Base-by-base conservation (phyloP, 2,888 invertebrate genomes). In the Zygogramma bicolorata region DNA sequence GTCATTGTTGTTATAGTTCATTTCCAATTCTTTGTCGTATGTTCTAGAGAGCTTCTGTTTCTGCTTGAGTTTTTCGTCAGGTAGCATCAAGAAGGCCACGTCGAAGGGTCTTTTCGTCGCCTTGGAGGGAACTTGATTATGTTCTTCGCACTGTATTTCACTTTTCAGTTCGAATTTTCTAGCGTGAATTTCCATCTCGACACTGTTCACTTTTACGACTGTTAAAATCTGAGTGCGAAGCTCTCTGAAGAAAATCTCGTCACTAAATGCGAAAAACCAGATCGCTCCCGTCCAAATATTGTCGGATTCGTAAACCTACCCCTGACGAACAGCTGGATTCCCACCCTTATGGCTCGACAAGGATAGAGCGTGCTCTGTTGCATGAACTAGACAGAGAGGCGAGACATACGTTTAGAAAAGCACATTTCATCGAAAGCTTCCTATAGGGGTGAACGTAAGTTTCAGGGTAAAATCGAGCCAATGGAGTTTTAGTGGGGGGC, bases 61-160 rank as follows among this genome's bases (percentile, higher is more conserved):
- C 59, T 92, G 90, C 65, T 93, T 92, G 59, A 94, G 86, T 81
- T 94, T 94, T 75, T 95, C 95, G 84, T 96, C 95, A 1, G 95
- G 95, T 86, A 95, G 93, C 90, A 96, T 95, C 27, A 97, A 88
- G 82, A 97, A 97, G 0, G 96, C 96, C 8, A 97, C 96, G 85
- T 97, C 96, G 84, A 97, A 97, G 0, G 95, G 94, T 15, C 97
- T 89, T 82, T 97, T 97, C 42, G 79, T 89, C 78, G 86, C 89
- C 82, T 87, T 90, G 86, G 78, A 77, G 27, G 76, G 85, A n/a
- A 84, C 80, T 69, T 82, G 81, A 6, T 82, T 84, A 40, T 80
- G 81, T 62, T 85, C 85, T 18, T 84, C 85, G 70, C 79, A 77
- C 85, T 85, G 83, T 85, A 89, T 78, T 85, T 87, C 84, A 80